Evolutionary conservation across 2,113 vertebrate species (phyloP).

Genomic region (Rhinopomastus cyanomelas): DNA sequence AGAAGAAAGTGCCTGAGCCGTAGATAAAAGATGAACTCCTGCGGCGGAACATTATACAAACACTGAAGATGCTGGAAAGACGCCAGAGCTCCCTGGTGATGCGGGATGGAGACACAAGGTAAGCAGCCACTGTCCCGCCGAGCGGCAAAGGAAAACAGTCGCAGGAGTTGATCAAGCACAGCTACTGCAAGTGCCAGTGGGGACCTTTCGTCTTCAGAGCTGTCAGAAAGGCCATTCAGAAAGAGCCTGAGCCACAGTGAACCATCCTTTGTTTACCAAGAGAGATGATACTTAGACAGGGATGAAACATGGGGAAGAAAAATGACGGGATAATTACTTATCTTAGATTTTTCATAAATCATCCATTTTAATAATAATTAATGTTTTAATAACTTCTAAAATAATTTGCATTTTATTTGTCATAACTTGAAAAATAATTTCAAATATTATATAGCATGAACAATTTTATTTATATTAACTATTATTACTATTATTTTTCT

Average conservation of each 20-base stretch:
- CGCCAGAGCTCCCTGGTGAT: slow-evolving; percentile 32
- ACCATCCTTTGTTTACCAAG: neutral
- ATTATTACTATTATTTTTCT: neutral
- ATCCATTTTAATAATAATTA: neutral
- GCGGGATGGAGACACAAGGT: neutral
- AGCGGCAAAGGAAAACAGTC: neutral
- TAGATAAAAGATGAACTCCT: slow-evolving; percentile 38
- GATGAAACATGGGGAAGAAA: neutral
- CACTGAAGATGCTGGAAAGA: neutral
- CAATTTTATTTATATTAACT: too few species aligned
- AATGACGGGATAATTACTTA: neutral
- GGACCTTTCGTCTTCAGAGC: slow-evolving; percentile 18
- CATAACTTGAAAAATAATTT: too few species aligned
- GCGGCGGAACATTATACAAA: neutral
- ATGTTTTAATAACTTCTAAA: too few species aligned
- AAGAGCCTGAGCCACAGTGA: neutral
- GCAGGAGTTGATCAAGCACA: neutral
- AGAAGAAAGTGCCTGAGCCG: slow-evolving; percentile 29
- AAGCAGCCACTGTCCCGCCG: neutral
- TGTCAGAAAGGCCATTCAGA: neutral
- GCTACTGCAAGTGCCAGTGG: neutral
- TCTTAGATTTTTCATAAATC: neutral
- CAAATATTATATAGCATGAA: too few species aligned
- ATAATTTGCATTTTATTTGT: too few species aligned
- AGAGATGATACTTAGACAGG: neutral